phyloP scores from a whole-genome alignment of 1,140 invertebrate species.

The Xylocopa sonorina region DNA sequence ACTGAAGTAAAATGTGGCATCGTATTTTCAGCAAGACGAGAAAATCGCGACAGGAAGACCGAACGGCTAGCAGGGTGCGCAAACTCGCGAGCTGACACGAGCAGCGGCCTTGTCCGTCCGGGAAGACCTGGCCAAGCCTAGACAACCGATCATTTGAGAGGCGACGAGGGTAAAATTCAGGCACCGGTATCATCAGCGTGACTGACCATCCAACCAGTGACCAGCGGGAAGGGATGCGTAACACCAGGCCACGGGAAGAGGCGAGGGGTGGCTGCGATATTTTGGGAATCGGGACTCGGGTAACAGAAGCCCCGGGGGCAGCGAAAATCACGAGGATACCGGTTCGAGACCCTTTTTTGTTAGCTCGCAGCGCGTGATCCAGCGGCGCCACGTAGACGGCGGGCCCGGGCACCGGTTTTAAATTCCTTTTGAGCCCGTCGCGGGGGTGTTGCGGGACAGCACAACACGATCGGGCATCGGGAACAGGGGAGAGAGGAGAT shows the following conservation, averaged over 20 bases:
- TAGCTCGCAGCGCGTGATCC: conserved; percentile 51
- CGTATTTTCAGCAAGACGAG: not conserved
- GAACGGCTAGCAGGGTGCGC: fast-evolving
- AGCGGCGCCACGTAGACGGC: conserved; percentile 36
- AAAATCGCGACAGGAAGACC: not conserved
- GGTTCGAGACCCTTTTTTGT: conserved; percentile 42
- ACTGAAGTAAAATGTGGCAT: too few relatives aligned
- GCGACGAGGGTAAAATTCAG: not conserved
- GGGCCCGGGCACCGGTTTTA: conserved; percentile 76
- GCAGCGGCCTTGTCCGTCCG: not conserved
- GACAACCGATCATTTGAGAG: not conserved
- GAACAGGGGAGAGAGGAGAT: conserved; percentile 24
- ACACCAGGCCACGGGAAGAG: too few relatives aligned
- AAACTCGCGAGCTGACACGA: not conserved
- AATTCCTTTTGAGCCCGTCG: conserved; percentile 80
- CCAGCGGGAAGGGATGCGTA: not conserved
- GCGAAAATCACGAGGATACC: conserved; percentile 46
- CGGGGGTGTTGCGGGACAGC: conserved; percentile 61
- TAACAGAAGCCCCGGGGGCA: conserved; percentile 50
- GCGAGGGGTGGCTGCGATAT: not conserved
- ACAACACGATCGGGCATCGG: conserved; percentile 57
- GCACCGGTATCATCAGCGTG: not conserved
- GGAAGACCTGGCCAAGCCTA: not conserved
- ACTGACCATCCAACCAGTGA: too few relatives aligned
- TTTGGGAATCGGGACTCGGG: conserved; percentile 55